These are phyloP conservation scores for Cylindroiulus punctatus DNA, from an alignment of 2,888 invertebrate genomes.

Conservation along the genomic window DNA sequence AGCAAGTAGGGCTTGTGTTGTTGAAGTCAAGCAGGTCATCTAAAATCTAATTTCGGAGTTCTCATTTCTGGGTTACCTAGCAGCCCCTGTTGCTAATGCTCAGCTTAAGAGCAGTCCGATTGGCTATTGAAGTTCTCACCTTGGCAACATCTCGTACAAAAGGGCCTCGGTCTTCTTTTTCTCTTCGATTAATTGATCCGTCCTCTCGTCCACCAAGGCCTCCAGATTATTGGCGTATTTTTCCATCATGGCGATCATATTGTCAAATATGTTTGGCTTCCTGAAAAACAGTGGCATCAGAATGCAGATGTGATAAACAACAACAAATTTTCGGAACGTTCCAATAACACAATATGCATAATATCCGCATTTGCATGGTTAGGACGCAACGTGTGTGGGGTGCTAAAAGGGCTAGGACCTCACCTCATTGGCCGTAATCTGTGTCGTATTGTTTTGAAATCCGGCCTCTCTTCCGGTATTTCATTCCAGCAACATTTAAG, in stretches of 20 bases:
- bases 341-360: background rate
- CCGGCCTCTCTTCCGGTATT: constrained; percentile 66
- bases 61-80: background rate
- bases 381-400: constrained; percentile 63
- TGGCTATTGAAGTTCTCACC: constrained; percentile 65
- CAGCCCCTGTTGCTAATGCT: background rate
- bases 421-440: constrained; percentile 67
- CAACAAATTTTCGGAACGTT: background rate
- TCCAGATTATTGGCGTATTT: constrained; percentile 96
- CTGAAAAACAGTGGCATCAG: constrained; percentile 70
- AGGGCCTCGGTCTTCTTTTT: constrained; percentile 95
- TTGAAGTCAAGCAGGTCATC: too few species aligned
- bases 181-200: constrained; percentile 92
- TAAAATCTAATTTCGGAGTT: too few species aligned
- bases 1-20: too few species aligned
- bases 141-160: constrained; percentile 86
- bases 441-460: constrained; percentile 67
- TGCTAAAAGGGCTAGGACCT: constrained; percentile 59
- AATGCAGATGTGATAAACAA: constrained; percentile 37
- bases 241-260: constrained; percentile 98
- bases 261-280: constrained; percentile 96
- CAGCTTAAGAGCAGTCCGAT: background rate
- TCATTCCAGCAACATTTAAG: constrained; percentile 69
- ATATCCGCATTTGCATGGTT: constrained; percentile 60
- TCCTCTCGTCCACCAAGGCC: constrained; percentile 90